Conservation (phyloP, 2,113 vertebrate species). For the Loxodonta africana region DNA sequence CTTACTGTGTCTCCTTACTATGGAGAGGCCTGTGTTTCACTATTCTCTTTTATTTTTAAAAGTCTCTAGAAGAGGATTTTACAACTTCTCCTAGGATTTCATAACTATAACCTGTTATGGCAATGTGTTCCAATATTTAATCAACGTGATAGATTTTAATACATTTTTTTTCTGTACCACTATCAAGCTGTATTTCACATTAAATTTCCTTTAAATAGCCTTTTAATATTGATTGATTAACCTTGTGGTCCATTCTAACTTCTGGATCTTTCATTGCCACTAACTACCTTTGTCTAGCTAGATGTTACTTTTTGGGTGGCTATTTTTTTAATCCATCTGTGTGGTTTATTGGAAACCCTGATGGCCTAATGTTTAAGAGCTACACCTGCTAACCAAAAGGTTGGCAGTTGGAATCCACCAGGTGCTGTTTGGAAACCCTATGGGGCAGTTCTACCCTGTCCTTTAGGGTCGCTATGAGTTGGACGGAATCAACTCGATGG, state of each 20-base stretch:
- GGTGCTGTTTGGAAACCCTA: no score
- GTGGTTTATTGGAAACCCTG: neutral
- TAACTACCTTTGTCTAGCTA: neutral
- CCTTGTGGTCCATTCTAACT: neutral
- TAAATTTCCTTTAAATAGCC: slow-evolving; percentile 26
- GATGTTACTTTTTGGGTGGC: neutral
- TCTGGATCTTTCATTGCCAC: neutral
- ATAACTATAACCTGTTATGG: neutral
- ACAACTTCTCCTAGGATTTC: neutral
- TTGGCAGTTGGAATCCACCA: no score
- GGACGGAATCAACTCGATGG: no score
- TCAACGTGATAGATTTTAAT: neutral
- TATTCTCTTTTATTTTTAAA: neutral
- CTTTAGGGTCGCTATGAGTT: no score
- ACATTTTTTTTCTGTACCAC: neutral
- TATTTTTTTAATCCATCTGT: neutral
- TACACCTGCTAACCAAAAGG: no score
- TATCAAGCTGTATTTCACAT: neutral
- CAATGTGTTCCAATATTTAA: slow-evolving; percentile 20
- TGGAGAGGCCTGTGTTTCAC: neutral
- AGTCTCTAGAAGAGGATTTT: slow-evolving; percentile 10
- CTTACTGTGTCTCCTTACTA: neutral
- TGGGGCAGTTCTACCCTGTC: no score
- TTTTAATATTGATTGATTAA: slow-evolving; percentile 46
- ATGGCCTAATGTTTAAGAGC: no score